These are phyloP conservation scores for Ctenodactylus gundi DNA, from an alignment of 2,113 vertebrate genomes.

Conservation along the genomic window DNA sequence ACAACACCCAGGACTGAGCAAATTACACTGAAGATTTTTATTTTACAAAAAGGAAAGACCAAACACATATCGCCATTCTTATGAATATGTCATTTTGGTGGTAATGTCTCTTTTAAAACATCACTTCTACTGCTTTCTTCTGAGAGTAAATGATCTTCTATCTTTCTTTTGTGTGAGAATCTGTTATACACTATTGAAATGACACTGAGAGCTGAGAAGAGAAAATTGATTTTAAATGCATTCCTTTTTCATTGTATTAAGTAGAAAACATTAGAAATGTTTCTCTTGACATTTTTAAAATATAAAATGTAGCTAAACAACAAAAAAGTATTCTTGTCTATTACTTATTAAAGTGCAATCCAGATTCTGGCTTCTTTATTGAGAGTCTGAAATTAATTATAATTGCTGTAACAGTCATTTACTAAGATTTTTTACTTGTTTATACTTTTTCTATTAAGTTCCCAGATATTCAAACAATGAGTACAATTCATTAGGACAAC, in stretches of 20 bases:
- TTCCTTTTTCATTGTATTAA: slow-evolving; percentile 34
- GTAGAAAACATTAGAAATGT: slow-evolving; percentile 41
- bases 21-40: neutral
- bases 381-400: slow-evolving; percentile 31
- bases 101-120: slow-evolving; percentile 24
- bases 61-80: neutral
- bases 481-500: neutral
- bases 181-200: slow-evolving; percentile 63
- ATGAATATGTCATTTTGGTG: neutral
- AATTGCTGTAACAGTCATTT: slow-evolving; percentile 28
- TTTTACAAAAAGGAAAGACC: neutral
- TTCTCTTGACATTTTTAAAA: slow-evolving; percentile 50
- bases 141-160: slow-evolving; percentile 30
- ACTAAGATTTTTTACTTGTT: neutral
- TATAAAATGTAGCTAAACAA: slow-evolving; percentile 41
- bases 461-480: neutral
- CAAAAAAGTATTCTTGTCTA: slow-evolving; percentile 34
- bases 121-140: slow-evolving; percentile 17
- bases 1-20: neutral
- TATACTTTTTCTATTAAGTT: slow-evolving; percentile 43
- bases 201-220: neutral
- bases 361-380: slow-evolving; percentile 52
- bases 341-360: slow-evolving; percentile 42
- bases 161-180: neutral
- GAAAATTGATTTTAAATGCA: slow-evolving; percentile 58